Conservation (phyloP, 2,888 invertebrate genomes). For the Spisula solida region DNA sequence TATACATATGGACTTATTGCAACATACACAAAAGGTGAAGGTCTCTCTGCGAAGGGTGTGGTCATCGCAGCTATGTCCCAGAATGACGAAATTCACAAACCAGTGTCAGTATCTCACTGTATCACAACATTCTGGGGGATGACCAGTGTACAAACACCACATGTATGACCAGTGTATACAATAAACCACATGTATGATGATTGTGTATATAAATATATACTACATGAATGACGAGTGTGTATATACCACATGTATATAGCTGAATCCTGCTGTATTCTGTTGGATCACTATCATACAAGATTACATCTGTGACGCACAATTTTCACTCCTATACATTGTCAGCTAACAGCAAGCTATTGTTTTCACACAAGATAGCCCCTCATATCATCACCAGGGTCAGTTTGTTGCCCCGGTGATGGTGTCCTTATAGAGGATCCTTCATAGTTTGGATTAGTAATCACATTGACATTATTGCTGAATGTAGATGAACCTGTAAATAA, state of each 20-base stretch:
- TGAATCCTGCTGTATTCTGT: not conserved
- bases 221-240: not conserved
- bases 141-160: not conserved
- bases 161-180: not conserved
- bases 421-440: conserved; percentile 75
- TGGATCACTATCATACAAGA: not conserved
- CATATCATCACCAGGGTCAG: conserved; percentile 77
- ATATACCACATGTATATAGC: not conserved
- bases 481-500: conserved; percentile 74
- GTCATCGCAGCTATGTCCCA: not conserved
- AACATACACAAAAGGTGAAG: conserved; percentile 2
- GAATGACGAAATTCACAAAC: not conserved
- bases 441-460: conserved; percentile 81
- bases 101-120: conserved; percentile 5
- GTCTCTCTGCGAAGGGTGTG: not conserved
- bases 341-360: not conserved
- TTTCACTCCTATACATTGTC: not conserved
- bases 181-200: too few species aligned
- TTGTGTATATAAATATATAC: too few species aligned
- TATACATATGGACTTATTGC: not conserved
- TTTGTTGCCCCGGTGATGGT: conserved; percentile 71
- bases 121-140: not conserved
- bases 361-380: conserved; percentile 81
- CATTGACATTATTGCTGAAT: conserved; percentile 77
- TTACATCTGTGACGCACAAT: not conserved